Conservation (phyloP, 2,888 invertebrate genomes). For the Andrena bucephala region DNA sequence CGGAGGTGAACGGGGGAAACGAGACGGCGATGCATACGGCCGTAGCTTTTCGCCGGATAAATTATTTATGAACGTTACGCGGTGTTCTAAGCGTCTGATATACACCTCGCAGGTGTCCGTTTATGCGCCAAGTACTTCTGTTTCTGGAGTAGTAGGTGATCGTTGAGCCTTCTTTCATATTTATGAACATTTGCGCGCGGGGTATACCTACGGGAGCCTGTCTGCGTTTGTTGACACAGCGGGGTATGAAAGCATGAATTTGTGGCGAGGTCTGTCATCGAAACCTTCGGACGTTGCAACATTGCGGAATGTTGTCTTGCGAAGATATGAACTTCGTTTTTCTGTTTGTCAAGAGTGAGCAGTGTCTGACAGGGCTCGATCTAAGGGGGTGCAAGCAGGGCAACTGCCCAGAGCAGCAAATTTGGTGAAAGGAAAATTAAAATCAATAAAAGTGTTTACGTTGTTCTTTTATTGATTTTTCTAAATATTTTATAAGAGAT, state of each 20-base stretch:
- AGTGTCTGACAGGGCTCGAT: too few relatives aligned
- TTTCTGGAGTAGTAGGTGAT: slow-evolving; percentile 10
- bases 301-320: neutral
- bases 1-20: slow-evolving; percentile 48
- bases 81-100: slow-evolving; percentile 3
- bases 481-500: too few relatives aligned
- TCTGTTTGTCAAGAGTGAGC: too few relatives aligned
- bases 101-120: slow-evolving; percentile 8
- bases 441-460: too few relatives aligned
- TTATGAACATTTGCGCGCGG: slow-evolving; percentile 13
- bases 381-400: too few relatives aligned
- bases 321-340: neutral
- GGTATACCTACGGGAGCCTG: neutral
- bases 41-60: slow-evolving; percentile 52
- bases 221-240: slow-evolving; percentile 5
- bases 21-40: slow-evolving; percentile 49
- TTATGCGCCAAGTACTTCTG: slow-evolving; percentile 12
- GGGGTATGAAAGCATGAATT: neutral
- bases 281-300: neutral
- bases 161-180: slow-evolving; percentile 15
- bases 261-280: neutral
- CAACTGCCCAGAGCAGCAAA: too few relatives aligned
- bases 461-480: too few relatives aligned
- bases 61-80: slow-evolving; percentile 67
- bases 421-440: too few relatives aligned